A percentile compares a stretch with the other conserved stretches of the same genome.
phyloP scores from a whole-genome alignment of 53 echinoderm and acorn worm genomes.

The Glandiceps talaboti region DNA sequence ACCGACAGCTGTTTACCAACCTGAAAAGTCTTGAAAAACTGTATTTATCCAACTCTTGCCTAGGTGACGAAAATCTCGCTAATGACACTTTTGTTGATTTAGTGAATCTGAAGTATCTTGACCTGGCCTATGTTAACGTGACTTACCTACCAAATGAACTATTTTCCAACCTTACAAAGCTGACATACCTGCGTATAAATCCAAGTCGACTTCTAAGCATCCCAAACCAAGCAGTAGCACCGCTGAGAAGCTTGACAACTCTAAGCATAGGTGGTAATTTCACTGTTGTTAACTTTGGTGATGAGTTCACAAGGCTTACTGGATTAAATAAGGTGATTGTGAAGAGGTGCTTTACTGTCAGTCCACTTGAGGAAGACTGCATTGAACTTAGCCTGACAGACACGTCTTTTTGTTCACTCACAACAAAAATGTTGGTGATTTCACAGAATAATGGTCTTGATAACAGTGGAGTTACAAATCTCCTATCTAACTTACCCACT shows the following conservation, averaged over 20 bases:
- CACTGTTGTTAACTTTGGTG: neutral
- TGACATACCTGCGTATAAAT: neutral
- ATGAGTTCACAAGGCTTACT: neutral
- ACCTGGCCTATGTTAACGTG: neutral
- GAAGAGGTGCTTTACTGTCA: neutral
- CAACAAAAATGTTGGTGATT: neutral
- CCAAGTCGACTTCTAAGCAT: neutral
- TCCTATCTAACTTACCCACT: neutral
- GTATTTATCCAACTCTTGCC: neutral
- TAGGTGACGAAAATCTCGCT: neutral
- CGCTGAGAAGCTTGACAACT: neutral
- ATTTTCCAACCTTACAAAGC: neutral
- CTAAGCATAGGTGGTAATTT: neutral
- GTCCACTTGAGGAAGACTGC: neutral
- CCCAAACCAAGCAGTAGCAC: neutral
- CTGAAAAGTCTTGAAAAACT: neutral
- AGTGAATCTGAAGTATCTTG: neutral
- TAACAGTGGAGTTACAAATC: no score
- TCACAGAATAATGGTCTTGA: neutral
- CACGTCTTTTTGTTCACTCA: neutral
- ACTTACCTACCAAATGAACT: neutral
- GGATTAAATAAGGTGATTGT: neutral
- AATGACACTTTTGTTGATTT: neutral
- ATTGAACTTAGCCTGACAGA: neutral
- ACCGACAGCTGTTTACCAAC: neutral